These are phyloP conservation scores for Corvus cornix DNA, from an alignment of 2,113 vertebrate species.

Conservation along the genomic window DNA sequence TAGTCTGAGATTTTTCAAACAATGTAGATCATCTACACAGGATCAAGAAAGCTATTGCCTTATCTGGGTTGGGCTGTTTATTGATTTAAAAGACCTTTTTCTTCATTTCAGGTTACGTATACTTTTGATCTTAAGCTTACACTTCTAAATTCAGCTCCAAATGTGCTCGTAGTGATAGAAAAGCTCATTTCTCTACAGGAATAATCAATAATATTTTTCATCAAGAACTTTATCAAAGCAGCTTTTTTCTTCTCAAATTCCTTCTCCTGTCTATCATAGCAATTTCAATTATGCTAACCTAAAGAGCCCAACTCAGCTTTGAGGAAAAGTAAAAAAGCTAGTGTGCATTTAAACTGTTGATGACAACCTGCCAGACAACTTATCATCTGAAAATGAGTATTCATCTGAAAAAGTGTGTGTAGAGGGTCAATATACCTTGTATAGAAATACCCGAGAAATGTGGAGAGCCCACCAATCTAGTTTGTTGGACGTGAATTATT, in stretches of 20 bases:
- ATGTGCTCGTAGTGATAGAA: background rate
- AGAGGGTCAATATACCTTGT: background rate
- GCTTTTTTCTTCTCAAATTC: constrained; percentile 1
- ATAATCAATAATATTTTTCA: constrained; percentile 45
- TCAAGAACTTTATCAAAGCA: background rate
- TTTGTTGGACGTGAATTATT: background rate
- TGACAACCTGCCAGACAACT: constrained; percentile 53
- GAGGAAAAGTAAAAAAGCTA: constrained; percentile 11
- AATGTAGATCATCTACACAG: background rate
- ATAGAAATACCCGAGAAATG: background rate
- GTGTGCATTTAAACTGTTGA: constrained; percentile 29
- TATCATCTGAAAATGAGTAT: constrained; percentile 56
- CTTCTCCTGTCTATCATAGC: constrained; percentile 6
- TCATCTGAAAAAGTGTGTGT: background rate
- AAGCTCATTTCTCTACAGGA: background rate
- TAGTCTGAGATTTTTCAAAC: background rate
- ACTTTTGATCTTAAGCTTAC: background rate
- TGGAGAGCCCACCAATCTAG: background rate
- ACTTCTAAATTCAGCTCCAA: background rate
- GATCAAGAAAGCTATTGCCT: background rate
- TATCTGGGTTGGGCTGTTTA: background rate
- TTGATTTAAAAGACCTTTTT: constrained; percentile 22
- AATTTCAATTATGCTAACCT: background rate
- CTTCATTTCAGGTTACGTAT: background rate
- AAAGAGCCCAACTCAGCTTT: constrained; percentile 8